A percentile compares a stretch with the other conserved stretches of the same genome.
Evolutionary conservation across 1,140 invertebrate species (phyloP).

Genomic region (Subanguina moxae): DNA sequence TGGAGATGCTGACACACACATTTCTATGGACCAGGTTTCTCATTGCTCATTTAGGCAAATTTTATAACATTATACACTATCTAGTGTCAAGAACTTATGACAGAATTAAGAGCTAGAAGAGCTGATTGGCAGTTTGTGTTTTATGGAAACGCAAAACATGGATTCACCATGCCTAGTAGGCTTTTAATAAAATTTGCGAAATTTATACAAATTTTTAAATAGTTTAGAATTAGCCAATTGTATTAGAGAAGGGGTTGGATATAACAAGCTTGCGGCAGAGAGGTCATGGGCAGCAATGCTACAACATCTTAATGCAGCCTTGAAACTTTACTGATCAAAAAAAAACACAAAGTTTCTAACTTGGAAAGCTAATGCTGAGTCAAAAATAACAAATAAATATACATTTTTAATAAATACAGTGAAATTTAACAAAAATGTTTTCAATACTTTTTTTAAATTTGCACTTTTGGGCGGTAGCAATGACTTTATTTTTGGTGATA

Average conservation of each 20-base stretch:
- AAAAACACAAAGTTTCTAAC: no score
- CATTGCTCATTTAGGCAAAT: not conserved
- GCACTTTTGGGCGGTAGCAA: no score
- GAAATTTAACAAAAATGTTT: no score
- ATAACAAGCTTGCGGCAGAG: constrained; percentile 17
- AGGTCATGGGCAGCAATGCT: constrained; percentile 31
- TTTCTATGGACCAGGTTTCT: constrained; percentile 20
- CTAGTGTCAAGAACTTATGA: constrained; percentile 33
- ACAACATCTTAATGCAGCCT: constrained; percentile 15
- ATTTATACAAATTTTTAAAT: constrained; percentile 1
- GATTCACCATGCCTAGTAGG: constrained; percentile 43
- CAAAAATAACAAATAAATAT: no score
- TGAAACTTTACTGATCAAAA: no score
- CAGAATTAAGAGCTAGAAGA: constrained; percentile 44
- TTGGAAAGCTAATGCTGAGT: no score
- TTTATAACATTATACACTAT: not conserved
- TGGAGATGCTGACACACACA: constrained; percentile 48
- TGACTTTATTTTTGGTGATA: no score
- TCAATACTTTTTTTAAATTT: no score
- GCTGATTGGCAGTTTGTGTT: constrained; percentile 47
- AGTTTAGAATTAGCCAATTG: constrained; percentile 14
- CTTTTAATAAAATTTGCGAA: not conserved
- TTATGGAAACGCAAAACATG: constrained; percentile 46
- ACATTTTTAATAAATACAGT: no score
- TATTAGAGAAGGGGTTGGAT: constrained; percentile 24